Evolutionary conservation across 2,888 invertebrate species (phyloP), one percentile per base, ranked within the genome.

Genomic region (Lycocerus yunnanus): DNA sequence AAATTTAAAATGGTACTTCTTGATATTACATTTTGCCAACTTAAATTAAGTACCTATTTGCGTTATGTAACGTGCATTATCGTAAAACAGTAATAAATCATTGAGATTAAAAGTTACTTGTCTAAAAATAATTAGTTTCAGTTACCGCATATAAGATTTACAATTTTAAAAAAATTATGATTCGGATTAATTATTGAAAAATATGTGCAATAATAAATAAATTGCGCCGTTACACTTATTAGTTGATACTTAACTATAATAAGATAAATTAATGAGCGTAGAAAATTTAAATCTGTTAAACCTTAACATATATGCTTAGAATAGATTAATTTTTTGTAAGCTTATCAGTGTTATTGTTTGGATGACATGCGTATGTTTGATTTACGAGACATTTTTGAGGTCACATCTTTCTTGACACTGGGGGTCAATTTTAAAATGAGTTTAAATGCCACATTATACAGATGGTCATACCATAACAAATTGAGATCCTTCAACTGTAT

Each of bases 341-440:
- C 68, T 68, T 72, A 67, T 72, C 72, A 59, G n/a, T 61, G 67
- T 72, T 72, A 68, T 72, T 72, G 72, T 72, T 72, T 27, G 16
- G 16, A 16, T 66, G 72, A 72, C 72, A 72, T 43, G 67, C 61
- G 59, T 67, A 43, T 43, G 20, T 60, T 72, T 72, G 72, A 72
- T 72, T 72, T 72, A 72, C 68, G 20, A 59, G 60, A 15, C 68
- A 66, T 68, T 67, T 67, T 67, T 60, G 14, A 15, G 67, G 67
- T 68, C 68, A 68, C 21, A 69, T 68, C 58, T 65, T 65, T 16
- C 15, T 43, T 69, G 68, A 65, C 68, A 63, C 63, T 68, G 15
- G 68, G 58, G 72, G 72, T 72, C 72, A 72, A 65, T 43, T 72
- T 69, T 63, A 72, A 72, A 72, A 72, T 67, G 65, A 63, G 68